phyloP scores from a whole-genome alignment of 2,888 invertebrate species.

The Folsomia candida region DNA sequence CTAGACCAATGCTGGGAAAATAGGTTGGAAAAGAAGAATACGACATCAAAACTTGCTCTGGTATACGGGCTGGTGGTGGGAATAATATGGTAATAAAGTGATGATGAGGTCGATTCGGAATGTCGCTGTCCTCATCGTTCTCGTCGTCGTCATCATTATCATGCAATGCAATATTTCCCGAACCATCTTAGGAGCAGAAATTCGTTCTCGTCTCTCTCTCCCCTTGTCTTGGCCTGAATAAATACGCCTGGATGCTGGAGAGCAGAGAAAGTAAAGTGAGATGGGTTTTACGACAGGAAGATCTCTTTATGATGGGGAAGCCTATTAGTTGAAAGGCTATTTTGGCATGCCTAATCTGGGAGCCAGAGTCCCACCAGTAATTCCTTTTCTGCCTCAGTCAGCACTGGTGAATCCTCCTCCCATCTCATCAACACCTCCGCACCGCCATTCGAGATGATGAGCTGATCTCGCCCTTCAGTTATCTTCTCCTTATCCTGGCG shows the following conservation, averaged over 20 bases:
- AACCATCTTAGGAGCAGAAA: background rate
- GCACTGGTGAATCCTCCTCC: constrained; percentile 41
- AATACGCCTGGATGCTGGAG: constrained; percentile 14
- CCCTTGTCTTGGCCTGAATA: background rate
- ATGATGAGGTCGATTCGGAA: background rate
- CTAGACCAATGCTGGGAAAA: background rate
- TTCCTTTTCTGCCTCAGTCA: constrained; percentile 48
- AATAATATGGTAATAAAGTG: background rate
- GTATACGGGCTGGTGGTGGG: background rate
- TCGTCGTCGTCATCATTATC: background rate
- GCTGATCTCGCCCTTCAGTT: background rate
- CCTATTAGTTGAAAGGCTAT: constrained; percentile 51
- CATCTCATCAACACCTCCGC: constrained; percentile 40
- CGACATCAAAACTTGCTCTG: no score
- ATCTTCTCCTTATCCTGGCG: background rate
- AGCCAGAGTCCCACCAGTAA: constrained; percentile 50
- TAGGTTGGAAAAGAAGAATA: background rate
- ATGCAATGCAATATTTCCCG: background rate
- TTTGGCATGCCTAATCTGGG: constrained; percentile 50
- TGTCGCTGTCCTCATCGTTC: no score
- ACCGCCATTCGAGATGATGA: background rate
- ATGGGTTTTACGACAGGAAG: constrained; percentile 45
- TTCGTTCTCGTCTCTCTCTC: background rate
- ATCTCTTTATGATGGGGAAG: constrained; percentile 51
- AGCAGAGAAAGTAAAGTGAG: constrained; percentile 18